phyloP scores from a whole-genome alignment of 2,888 invertebrate species.

The Linyphia triangularis region DNA sequence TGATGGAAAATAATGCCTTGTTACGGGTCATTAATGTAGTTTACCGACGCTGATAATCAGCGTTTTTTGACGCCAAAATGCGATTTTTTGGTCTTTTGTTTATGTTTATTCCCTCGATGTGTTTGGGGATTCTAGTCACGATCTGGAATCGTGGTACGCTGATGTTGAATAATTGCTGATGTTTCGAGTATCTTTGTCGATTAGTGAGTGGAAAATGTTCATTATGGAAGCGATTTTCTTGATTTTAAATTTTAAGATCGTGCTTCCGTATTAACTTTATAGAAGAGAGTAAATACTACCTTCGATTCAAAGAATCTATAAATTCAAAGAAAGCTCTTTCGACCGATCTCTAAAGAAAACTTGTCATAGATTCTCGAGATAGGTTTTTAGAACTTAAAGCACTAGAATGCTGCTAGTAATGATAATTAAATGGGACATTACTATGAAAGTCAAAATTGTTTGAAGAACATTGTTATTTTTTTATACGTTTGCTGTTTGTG shows the following conservation, averaged over 20 bases:
- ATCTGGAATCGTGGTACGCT: slow-evolving; percentile 9
- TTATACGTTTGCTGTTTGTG: no score
- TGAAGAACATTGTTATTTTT: no score
- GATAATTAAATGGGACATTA: no score
- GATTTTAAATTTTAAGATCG: slow-evolving; percentile 11
- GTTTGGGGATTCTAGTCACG: slow-evolving; percentile 56
- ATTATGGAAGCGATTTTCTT: slow-evolving; percentile 31
- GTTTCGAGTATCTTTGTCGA: background rate
- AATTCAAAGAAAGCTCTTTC: no score
- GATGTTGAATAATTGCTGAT: slow-evolving; percentile 51
- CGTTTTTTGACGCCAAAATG: slow-evolving; percentile 54
- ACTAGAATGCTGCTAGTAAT: no score
- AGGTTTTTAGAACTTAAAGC: no score
- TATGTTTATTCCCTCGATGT: slow-evolving; percentile 42
- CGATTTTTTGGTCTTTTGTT: slow-evolving; percentile 25
- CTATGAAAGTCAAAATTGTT: no score
- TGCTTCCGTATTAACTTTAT: background rate
- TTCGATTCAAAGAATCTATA: no score
- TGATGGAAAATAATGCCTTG: slow-evolving; percentile 63
- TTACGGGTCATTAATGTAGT: slow-evolving; percentile 74
- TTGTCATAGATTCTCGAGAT: no score
- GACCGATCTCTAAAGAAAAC: no score
- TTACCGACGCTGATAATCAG: slow-evolving; percentile 70
- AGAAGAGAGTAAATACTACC: background rate
- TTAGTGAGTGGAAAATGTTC: slow-evolving; percentile 33